Evolutionary conservation across 2,888 invertebrate species (phyloP).

Genomic region (Orchesellides sinensis): DNA sequence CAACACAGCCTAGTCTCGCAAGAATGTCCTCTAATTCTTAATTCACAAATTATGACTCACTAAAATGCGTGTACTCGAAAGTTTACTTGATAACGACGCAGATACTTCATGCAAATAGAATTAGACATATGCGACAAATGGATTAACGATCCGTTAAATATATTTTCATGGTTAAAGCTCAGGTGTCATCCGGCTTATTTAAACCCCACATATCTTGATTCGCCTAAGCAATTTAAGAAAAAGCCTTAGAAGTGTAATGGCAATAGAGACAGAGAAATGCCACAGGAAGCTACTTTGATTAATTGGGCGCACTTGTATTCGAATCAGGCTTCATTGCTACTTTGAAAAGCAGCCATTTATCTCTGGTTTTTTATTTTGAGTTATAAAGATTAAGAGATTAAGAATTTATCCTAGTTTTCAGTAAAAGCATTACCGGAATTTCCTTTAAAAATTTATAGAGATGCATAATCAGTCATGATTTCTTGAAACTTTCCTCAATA

Average conservation of each 20-base stretch:
- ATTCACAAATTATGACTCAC: no score
- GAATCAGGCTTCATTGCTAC: constrained; percentile 72
- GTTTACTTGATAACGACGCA: no score
- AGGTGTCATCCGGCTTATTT: constrained; percentile 40
- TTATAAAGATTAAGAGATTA: constrained; percentile 55
- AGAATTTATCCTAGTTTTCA: constrained; percentile 11
- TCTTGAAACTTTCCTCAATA: not conserved
- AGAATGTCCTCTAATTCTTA: no score
- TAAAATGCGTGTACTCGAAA: no score
- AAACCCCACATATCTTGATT: no score
- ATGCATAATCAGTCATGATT: not conserved
- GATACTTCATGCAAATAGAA: no score
- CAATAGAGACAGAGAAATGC: no score
- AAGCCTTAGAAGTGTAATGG: no score
- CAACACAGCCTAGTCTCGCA: no score
- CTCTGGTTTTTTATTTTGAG: constrained; percentile 47
- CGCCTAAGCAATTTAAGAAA: no score
- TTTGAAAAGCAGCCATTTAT: constrained; percentile 70
- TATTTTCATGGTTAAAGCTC: constrained; percentile 29
- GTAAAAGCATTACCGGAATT: not conserved
- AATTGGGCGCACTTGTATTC: constrained; percentile 73
- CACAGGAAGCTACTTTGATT: constrained; percentile 69
- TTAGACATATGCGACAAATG: no score
- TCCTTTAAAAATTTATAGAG: not conserved
- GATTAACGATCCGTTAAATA: constrained; percentile 58